Evolutionary conservation across 1,140 invertebrate genomes (phyloP).

Genomic region (Cotesia vestalis): DNA sequence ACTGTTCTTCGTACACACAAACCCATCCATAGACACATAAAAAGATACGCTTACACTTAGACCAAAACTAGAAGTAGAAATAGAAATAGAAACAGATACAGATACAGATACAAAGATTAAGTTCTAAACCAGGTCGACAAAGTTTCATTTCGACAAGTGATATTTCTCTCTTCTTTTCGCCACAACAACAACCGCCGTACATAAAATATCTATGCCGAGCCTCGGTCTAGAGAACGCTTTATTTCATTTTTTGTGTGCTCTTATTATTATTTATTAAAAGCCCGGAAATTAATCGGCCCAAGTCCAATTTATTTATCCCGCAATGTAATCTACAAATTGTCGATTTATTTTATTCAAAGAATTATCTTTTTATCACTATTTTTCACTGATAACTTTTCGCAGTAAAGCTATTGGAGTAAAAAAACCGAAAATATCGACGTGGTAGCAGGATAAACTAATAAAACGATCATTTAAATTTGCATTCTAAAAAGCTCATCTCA

Average conservation of each 20-base stretch:
- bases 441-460: background rate
- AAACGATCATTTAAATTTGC: conserved; percentile 3
- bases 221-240: background rate
- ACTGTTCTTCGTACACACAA: background rate
- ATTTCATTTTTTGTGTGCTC: background rate
- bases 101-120: too few species aligned
- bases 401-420: background rate
- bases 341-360: background rate
- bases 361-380: background rate
- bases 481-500: background rate
- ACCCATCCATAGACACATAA: too few species aligned
- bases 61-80: too few species aligned
- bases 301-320: background rate
- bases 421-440: background rate
- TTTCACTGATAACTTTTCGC: background rate
- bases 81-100: too few species aligned
- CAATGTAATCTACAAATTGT: background rate
- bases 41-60: too few species aligned
- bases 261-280: conserved; percentile 7
- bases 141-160: too few species aligned
- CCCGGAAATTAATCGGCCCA: conserved; percentile 7
- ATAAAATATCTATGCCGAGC: background rate
- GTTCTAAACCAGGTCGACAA: too few species aligned
- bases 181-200: background rate
- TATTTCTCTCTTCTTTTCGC: background rate